Evolutionary conservation across 2,113 vertebrate species (phyloP).

Genomic region (Typhlomys cinereus): DNA sequence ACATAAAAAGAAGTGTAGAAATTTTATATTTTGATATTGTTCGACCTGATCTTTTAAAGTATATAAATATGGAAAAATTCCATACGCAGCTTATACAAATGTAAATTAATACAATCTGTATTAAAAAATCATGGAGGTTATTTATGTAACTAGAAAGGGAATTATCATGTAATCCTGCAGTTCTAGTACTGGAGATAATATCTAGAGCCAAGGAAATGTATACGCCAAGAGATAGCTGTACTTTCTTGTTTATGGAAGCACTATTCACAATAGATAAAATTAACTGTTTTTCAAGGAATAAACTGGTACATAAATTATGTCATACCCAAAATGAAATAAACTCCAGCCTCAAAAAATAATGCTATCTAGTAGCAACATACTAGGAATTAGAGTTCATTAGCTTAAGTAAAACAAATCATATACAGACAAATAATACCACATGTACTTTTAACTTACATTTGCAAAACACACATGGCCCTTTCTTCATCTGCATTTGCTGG

Average conservation of each 20-base stretch:
- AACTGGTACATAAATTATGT: not conserved
- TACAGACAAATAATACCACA: not conserved
- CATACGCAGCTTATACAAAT: not conserved
- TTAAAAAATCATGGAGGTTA: not conserved
- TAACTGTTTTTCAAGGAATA: not conserved
- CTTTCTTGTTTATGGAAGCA: not conserved
- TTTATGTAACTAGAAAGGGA: not conserved
- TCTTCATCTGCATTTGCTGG: not conserved
- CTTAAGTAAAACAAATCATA: not conserved
- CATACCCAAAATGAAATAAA: not conserved
- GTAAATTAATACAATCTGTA: not conserved
- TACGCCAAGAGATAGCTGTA: not conserved
- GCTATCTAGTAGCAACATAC: not conserved
- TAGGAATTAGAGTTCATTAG: not conserved
- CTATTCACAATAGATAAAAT: not conserved
- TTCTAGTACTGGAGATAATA: too few species aligned
- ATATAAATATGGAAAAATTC: not conserved
- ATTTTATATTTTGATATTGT: not conserved
- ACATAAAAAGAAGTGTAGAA: too few species aligned
- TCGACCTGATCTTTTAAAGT: not conserved
- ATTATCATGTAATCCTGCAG: not conserved
- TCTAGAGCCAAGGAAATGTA: not conserved
- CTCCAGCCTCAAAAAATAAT: not conserved
- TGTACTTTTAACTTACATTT: not conserved
- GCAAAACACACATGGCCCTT: not conserved